These are phyloP conservation scores for Scrobipalpa costella DNA, from an alignment of 2,888 invertebrate species.

Conservation along the genomic window DNA sequence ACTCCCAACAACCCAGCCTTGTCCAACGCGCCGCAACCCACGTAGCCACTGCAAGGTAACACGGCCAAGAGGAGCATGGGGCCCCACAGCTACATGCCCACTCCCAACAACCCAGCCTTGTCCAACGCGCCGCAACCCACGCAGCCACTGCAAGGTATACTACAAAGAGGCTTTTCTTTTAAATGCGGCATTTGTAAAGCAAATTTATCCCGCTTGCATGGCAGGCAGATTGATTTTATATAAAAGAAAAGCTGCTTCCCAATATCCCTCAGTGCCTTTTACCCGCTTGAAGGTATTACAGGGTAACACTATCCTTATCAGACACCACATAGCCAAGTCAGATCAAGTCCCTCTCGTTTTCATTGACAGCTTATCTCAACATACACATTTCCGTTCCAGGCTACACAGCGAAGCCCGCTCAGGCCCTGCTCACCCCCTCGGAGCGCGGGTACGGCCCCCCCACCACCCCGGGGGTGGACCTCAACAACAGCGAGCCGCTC, in stretches of 20 bases:
- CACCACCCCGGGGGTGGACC: constrained; percentile 65
- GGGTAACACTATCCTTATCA: too few species aligned
- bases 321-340: too few species aligned
- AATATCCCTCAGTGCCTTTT: too few species aligned
- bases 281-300: too few species aligned
- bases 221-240: too few species aligned
- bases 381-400: constrained; percentile 43
- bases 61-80: constrained; percentile 85
- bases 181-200: too few species aligned
- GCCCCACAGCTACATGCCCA: constrained; percentile 86
- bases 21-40: constrained; percentile 74
- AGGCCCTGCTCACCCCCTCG: constrained; percentile 54
- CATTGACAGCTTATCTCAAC: not conserved
- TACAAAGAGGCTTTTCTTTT: too few species aligned
- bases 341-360: too few species aligned
- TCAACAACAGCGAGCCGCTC: constrained; percentile 86
- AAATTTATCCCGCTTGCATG: not conserved
- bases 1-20: constrained; percentile 79
- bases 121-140: constrained; percentile 76
- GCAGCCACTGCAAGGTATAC: constrained; percentile 49
- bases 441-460: constrained; percentile 75
- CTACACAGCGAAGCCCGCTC: constrained; percentile 59
- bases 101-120: constrained; percentile 77
- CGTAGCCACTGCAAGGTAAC: too few species aligned
- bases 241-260: too few species aligned